A percentile compares a stretch with the other conserved stretches of the same genome.
These are phyloP conservation scores for Coenobita brevimanus DNA, from an alignment of 1,140 invertebrate species.

Conservation along the genomic window DNA sequence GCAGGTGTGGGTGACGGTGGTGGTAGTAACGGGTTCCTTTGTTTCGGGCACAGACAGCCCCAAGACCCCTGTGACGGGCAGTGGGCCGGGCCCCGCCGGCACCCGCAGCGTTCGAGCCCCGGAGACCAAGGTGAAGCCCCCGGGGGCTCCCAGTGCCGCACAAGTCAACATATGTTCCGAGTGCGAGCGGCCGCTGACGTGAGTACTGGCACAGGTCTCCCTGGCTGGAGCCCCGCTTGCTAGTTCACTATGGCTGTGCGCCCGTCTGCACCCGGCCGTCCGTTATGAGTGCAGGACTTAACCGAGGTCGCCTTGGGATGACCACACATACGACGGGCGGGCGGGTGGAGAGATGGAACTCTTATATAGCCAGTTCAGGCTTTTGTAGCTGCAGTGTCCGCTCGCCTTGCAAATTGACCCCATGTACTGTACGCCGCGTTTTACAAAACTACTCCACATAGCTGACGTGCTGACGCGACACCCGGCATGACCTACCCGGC, in stretches of 20 bases:
- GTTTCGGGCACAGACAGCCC: constrained; percentile 59
- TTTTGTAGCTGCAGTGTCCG: no score
- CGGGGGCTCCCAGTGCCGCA: constrained; percentile 44
- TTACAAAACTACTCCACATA: no score
- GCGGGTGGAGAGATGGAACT: neutral
- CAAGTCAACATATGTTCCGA: constrained; percentile 78
- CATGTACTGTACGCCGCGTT: no score
- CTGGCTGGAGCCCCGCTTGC: constrained; percentile 17
- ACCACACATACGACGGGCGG: neutral
- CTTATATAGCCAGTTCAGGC: no score
- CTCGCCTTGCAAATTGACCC: no score
- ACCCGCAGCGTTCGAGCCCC: constrained; percentile 65
- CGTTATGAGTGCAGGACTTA: neutral
- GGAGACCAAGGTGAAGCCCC: constrained; percentile 58
- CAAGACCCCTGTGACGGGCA: neutral
- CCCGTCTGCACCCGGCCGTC: neutral
- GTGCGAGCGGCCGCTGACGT: constrained; percentile 85
- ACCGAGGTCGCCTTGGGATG: neutral
- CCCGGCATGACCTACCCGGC: no score
- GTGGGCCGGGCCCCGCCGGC: constrained; percentile 39
- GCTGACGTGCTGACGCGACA: no score
- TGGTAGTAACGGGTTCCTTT: constrained; percentile 62
- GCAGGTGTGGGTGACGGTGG: neutral
- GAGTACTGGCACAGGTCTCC: constrained; percentile 75
- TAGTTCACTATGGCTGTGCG: constrained; percentile 13